Evolutionary conservation across 2,113 vertebrate species (phyloP).

Genomic region (Phylloscopus trochiloides): DNA sequence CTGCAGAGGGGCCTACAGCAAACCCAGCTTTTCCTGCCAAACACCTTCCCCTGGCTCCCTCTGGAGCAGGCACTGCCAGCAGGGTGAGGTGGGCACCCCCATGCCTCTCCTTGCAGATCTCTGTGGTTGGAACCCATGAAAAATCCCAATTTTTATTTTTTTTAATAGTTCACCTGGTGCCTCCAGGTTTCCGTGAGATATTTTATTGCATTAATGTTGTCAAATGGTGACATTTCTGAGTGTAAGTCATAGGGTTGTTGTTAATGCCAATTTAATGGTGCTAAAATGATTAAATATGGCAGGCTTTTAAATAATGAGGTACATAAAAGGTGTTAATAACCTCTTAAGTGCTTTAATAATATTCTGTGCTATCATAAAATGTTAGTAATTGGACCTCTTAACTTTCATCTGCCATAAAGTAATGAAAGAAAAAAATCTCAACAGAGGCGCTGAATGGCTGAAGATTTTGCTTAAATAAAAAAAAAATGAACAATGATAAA

Average conservation of each 20-base stretch:
- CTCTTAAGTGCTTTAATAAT: slow-evolving; percentile 75
- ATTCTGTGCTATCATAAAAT: slow-evolving; percentile 72
- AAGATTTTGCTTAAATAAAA: slow-evolving; percentile 58
- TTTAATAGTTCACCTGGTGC: not conserved
- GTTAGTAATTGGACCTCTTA: slow-evolving; percentile 72
- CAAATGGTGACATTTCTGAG: slow-evolving; percentile 64
- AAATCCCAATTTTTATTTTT: not conserved
- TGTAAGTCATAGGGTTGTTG: slow-evolving; percentile 64
- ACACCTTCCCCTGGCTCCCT: not conserved
- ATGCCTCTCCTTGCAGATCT: not conserved
- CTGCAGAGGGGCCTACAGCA: not conserved
- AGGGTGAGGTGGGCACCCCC: not conserved
- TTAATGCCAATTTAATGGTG: slow-evolving; percentile 74
- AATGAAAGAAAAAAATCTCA: slow-evolving; percentile 62
- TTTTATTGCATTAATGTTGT: slow-evolving; percentile 55
- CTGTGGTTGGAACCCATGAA: not conserved
- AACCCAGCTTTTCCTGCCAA: not conserved
- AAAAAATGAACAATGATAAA: slow-evolving; percentile 40
- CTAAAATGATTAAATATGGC: slow-evolving; percentile 75
- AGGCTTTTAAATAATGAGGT: slow-evolving; percentile 75
- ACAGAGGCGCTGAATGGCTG: slow-evolving; percentile 17
- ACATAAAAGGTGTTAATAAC: slow-evolving; percentile 80
- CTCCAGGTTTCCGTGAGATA: slow-evolving; percentile 15
- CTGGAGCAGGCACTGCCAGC: not conserved
- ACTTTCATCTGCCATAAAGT: slow-evolving; percentile 68